phyloP scores from a whole-genome alignment of 2,113 vertebrate species.

The Dicerorhinus sumatrensis region DNA sequence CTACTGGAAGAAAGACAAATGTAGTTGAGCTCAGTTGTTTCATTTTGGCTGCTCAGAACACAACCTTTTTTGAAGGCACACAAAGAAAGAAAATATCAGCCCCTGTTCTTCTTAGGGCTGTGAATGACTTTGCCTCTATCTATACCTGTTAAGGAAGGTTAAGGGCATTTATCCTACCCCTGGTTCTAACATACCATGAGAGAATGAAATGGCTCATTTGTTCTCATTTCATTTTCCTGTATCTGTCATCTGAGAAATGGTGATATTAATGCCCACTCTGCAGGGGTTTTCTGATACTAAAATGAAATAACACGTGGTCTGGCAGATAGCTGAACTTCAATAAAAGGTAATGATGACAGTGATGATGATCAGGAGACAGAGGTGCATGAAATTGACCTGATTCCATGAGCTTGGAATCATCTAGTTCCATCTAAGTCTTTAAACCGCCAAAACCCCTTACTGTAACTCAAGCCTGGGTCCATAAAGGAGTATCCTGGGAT shows the following conservation, averaged over 20 bases:
- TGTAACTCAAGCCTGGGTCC: background rate
- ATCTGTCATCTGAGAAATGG: conserved; percentile 41
- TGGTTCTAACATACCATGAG: background rate
- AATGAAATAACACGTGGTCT: background rate
- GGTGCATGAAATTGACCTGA: background rate
- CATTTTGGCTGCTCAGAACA: background rate
- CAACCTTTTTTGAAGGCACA: background rate
- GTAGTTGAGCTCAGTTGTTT: background rate
- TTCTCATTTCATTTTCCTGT: conserved; percentile 16
- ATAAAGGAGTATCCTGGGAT: conserved; percentile 13
- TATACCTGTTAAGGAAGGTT: background rate
- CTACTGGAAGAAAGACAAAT: background rate
- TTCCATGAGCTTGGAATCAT: background rate
- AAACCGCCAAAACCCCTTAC: background rate
- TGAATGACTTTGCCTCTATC: background rate
- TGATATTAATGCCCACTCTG: background rate
- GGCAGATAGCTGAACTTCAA: conserved; percentile 5
- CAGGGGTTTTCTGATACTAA: conserved; percentile 4
- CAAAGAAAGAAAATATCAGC: background rate
- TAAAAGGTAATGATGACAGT: background rate
- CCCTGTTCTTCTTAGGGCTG: background rate
- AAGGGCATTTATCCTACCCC: background rate
- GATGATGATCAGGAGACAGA: background rate
- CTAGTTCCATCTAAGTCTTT: background rate
- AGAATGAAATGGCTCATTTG: too few species aligned